Conservation (phyloP, 2,113 vertebrate species). For the Paraplagusia blochii region DNA sequence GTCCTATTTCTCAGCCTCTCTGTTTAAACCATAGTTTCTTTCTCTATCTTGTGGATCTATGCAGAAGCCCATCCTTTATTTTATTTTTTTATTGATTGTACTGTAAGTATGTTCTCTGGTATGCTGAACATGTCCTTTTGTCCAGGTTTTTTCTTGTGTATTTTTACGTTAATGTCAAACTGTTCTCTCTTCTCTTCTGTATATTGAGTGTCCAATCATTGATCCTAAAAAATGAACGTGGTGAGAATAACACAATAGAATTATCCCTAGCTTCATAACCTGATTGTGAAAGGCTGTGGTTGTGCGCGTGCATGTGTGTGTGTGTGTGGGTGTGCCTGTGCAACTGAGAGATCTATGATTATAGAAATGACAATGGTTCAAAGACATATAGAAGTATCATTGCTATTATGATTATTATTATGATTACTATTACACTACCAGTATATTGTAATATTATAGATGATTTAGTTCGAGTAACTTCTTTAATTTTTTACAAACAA, state of each 20-base stretch:
- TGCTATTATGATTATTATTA: constrained; percentile 78
- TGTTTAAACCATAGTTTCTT: constrained; percentile 57
- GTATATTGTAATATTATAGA: constrained; percentile 86
- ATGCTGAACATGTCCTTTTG: constrained; percentile 65
- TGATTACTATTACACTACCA: constrained; percentile 81
- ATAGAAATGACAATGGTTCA: constrained; percentile 69
- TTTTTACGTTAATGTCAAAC: constrained; percentile 63
- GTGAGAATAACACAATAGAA: constrained; percentile 68
- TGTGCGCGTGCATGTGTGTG: constrained; percentile 46
- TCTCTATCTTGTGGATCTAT: constrained; percentile 81
- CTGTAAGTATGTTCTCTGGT: constrained; percentile 72
- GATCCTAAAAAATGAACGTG: constrained; percentile 66
- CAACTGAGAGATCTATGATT: constrained; percentile 61
- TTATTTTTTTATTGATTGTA: constrained; percentile 74
- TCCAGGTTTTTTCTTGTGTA: constrained; percentile 59
- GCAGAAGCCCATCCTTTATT: constrained; percentile 75
- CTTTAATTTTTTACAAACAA: constrained; percentile 84
- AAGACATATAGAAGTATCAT: constrained; percentile 80
- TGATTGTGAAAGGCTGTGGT: constrained; percentile 69
- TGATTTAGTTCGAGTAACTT: constrained; percentile 83
- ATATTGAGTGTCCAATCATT: constrained; percentile 65
- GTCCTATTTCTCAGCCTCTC: constrained; percentile 49
- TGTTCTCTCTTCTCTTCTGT: constrained; percentile 43
- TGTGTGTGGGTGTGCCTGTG: constrained; percentile 54
- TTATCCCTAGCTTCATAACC: constrained; percentile 68